Conservation (phyloP, 2,113 vertebrate species). For the Zosterops japonicus region DNA sequence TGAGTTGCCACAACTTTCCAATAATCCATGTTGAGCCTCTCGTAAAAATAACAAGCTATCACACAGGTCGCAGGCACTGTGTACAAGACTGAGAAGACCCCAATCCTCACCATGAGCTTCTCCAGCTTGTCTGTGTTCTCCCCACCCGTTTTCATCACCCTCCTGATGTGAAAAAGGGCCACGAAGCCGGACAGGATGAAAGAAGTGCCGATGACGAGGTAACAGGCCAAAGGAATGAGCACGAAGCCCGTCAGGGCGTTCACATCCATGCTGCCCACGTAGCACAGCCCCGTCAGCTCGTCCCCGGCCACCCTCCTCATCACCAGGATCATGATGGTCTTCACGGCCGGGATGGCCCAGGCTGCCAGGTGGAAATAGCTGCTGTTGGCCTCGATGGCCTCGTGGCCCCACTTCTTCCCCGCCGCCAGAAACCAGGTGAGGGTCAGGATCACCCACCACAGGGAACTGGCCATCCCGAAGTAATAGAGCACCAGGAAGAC, state of each 20-base stretch:
- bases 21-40: constrained; percentile 92
- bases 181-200: constrained; percentile 95
- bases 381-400: constrained; percentile 97
- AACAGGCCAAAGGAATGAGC: constrained; percentile 91
- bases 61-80: constrained; percentile 96
- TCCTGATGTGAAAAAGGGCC: constrained; percentile 94
- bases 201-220: constrained; percentile 91
- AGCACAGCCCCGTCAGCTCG: constrained; percentile 93
- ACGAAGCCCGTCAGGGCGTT: constrained; percentile 92
- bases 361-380: constrained; percentile 97
- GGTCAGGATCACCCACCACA: constrained; percentile 98
- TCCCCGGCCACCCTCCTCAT: constrained; percentile 96
- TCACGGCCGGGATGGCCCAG: constrained; percentile 93
- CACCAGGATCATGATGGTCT: constrained; percentile 95
- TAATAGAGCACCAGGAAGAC: constrained; percentile 97
- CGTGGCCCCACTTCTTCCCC: constrained; percentile 97
- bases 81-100: constrained; percentile 94
- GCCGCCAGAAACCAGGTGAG: constrained; percentile 96
- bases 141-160: constrained; percentile 95
- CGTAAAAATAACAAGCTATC: constrained; percentile 96
- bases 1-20: constrained; percentile 86
- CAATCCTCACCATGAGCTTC: constrained; percentile 95
- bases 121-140: constrained; percentile 97
- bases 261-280: constrained; percentile 96
- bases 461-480: constrained; percentile 96